A percentile compares a stretch with the other conserved stretches of the same genome.
phyloP scores from a whole-genome alignment of 1,140 invertebrate species.

The Tribolium madens region DNA sequence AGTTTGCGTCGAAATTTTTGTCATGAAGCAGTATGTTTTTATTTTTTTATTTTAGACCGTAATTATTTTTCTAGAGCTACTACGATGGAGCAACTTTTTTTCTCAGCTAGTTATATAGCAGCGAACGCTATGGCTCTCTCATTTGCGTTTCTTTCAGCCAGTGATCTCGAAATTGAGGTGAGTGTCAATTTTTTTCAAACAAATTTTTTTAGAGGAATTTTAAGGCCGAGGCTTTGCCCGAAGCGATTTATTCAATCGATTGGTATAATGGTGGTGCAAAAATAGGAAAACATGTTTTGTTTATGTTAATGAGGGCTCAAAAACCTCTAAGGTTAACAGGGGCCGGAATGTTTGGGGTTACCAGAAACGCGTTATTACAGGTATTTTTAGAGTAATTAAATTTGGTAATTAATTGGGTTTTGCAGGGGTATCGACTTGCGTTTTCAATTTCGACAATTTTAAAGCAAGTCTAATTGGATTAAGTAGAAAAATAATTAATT shows the following conservation, averaged over 20 bases:
- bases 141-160: background rate
- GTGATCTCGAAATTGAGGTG: slow-evolving; percentile 5
- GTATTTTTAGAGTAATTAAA: background rate
- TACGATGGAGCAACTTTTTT: background rate
- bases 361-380: background rate
- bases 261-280: background rate
- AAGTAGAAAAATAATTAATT: too few relatives aligned
- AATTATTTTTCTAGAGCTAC: background rate
- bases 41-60: background rate
- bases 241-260: background rate
- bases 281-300: background rate
- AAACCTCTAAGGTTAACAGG: background rate
- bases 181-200: background rate
- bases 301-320: background rate
- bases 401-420: background rate
- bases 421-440: background rate
- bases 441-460: background rate
- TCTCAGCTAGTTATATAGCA: background rate
- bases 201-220: background rate
- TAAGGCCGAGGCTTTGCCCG: background rate
- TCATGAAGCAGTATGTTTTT: background rate
- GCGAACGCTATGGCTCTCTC: background rate
- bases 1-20: background rate
- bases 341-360: background rate
- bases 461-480: background rate